phyloP scores from a whole-genome alignment of 2,113 vertebrate species.

The Cichladusa arquata region DNA sequence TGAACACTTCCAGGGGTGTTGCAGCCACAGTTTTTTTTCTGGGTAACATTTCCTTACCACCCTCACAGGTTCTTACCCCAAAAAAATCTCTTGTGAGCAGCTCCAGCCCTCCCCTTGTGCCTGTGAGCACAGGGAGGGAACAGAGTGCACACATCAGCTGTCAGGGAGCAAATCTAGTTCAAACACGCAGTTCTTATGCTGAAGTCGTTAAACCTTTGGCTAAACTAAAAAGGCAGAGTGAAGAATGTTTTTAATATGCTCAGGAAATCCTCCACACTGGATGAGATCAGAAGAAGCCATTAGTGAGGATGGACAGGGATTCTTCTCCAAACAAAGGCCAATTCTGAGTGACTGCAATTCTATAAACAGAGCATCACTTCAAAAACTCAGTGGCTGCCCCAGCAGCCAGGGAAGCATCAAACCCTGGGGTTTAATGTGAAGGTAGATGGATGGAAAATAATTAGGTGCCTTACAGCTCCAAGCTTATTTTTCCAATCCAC shows the following conservation, averaged over 20 bases:
- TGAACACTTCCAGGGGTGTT: neutral
- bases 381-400: neutral
- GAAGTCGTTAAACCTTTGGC: constrained; percentile 9
- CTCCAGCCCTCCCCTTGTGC: neutral
- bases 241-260: constrained; percentile 11
- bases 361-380: neutral
- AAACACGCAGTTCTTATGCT: neutral
- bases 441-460: neutral
- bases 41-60: neutral
- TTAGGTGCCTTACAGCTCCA: neutral
- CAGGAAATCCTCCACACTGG: neutral
- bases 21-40: neutral
- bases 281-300: constrained; percentile 26
- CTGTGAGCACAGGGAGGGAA: neutral
- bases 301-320: neutral
- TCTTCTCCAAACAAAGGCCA: neutral
- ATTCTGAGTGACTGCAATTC: neutral
- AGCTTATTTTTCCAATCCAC: neutral
- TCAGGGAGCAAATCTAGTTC: neutral
- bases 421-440: neutral
- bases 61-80: neutral
- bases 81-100: neutral
- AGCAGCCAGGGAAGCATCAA: neutral
- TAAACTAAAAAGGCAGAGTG: constrained; percentile 24
- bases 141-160: neutral